Conservation (phyloP, 2,797 vertebrate genomes). For the Poeciliopsis gracilis region DNA sequence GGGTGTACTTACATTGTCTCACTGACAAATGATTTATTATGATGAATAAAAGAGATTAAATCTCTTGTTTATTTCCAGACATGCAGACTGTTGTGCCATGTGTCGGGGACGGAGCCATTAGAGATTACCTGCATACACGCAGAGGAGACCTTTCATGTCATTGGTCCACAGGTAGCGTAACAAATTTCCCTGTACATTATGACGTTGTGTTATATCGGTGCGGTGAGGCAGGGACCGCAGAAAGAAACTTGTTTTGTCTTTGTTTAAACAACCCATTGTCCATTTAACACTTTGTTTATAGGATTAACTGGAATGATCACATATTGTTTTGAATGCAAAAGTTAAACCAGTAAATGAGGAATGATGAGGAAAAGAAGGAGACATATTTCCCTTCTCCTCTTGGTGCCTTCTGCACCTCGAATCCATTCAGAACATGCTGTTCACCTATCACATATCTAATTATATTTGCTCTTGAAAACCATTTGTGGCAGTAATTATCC, state of each 20-base stretch:
- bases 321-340: background rate
- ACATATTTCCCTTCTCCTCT: slow-evolving; percentile 28
- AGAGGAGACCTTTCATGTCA: slow-evolving; percentile 96
- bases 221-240: slow-evolving; percentile 4
- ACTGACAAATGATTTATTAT: background rate
- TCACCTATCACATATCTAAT: slow-evolving; percentile 65
- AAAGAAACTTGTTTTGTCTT: background rate
- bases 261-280: slow-evolving; percentile 19
- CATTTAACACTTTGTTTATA: slow-evolving; percentile 17
- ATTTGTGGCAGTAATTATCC: slow-evolving; percentile 73
- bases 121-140: slow-evolving; percentile 97
- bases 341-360: background rate
- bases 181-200: background rate
- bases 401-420: slow-evolving; percentile 42
- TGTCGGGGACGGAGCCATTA: slow-evolving; percentile 93
- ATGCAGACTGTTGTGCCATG: slow-evolving; percentile 91
- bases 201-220: slow-evolving; percentile 4
- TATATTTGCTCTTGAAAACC: slow-evolving; percentile 73
- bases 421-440: slow-evolving; percentile 45
- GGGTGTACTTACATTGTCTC: background rate
- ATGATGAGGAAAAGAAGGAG: slow-evolving; percentile 23
- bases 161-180: slow-evolving; percentile 91
- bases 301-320: slow-evolving; percentile 9
- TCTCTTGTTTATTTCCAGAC: slow-evolving; percentile 73
- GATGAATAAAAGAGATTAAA: background rate